Percentiles rank a stretch among this genome's conserved stretches.
phyloP scores from a whole-genome alignment of 1,140 invertebrate genomes.

The Ceratoteleas bidentatus region DNA sequence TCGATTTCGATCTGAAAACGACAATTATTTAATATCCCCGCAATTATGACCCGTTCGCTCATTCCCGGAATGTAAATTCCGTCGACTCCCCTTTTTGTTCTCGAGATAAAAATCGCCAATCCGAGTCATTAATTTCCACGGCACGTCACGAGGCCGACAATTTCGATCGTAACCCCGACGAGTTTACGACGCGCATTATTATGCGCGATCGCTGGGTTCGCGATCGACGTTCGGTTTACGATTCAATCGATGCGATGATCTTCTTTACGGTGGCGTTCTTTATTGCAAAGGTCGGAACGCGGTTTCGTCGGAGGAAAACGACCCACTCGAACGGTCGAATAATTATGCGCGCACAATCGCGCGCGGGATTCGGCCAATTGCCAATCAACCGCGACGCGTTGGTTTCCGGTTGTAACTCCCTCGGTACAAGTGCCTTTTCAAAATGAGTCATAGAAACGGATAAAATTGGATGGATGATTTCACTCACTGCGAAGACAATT shows the following conservation, averaged over 20 bases:
- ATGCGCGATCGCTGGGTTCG: no score
- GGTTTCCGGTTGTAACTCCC: no score
- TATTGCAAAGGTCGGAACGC: conserved; percentile 8
- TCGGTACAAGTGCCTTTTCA: no score
- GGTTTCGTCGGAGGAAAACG: conserved; percentile 3
- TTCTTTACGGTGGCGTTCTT: conserved; percentile 20
- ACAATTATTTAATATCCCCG: no score
- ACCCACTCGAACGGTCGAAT: conserved; percentile 15
- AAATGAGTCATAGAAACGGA: no score
- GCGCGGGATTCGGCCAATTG: conserved; percentile 56
- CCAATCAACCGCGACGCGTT: conserved; percentile 58
- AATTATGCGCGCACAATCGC: conserved; percentile 55
- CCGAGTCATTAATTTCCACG: conserved; percentile 12
- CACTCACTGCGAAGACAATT: no score
- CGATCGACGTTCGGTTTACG: conserved; percentile 35
- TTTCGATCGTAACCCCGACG: conserved; percentile 18
- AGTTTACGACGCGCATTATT: conserved; percentile 42
- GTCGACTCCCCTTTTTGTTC: conserved; percentile 1
- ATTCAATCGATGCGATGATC: conserved; percentile 40
- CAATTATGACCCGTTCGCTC: no score
- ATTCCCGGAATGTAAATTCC: not conserved
- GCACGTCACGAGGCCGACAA: conserved; percentile 22
- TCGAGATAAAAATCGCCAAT: conserved; percentile 20
- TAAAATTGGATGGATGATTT: no score
- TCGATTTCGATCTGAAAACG: no score